These are phyloP conservation scores for Bergia puertoricense DNA, from an alignment of 92 coral and sea anemone genomes.

Conservation along the genomic window DNA sequence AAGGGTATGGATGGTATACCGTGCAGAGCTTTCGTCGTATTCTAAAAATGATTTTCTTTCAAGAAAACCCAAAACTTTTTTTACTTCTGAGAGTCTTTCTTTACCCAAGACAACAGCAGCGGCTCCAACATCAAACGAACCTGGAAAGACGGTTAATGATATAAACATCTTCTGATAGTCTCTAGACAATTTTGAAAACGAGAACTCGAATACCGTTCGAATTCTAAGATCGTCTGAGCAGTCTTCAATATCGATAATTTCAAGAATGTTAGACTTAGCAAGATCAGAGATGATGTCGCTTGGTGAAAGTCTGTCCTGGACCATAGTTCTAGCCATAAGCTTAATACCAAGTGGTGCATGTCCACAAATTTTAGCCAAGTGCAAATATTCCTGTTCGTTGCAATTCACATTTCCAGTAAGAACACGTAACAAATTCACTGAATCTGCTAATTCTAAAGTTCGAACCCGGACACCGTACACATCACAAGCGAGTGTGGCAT, in stretches of 20 bases:
- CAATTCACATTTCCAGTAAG: neutral
- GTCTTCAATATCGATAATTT: neutral
- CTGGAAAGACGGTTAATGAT: neutral
- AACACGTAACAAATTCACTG: neutral
- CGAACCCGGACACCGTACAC: neutral
- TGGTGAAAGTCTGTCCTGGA: neutral
- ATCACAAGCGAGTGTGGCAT: neutral
- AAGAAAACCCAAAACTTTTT: neutral
- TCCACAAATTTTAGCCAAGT: neutral
- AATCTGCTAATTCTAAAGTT: neutral
- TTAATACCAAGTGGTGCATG: conserved; percentile 3
- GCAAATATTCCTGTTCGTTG: neutral
- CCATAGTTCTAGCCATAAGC: neutral
- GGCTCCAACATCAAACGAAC: too few relatives aligned
- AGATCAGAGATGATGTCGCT: neutral
- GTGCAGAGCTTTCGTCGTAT: neutral
- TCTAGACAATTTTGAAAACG: too few relatives aligned
- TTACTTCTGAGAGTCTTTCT: neutral
- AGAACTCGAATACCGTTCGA: too few relatives aligned
- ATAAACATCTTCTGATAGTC: too few relatives aligned
- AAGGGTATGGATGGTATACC: neutral
- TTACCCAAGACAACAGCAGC: too few relatives aligned
- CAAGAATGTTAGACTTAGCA: neutral
- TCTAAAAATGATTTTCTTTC: neutral
- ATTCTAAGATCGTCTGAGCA: too few relatives aligned